A percentile compares a stretch with the other conserved stretches of the same genome.
These are phyloP conservation scores for Alloplasta piceator DNA, from an alignment of 2,888 invertebrate genomes.

Conservation along the genomic window DNA sequence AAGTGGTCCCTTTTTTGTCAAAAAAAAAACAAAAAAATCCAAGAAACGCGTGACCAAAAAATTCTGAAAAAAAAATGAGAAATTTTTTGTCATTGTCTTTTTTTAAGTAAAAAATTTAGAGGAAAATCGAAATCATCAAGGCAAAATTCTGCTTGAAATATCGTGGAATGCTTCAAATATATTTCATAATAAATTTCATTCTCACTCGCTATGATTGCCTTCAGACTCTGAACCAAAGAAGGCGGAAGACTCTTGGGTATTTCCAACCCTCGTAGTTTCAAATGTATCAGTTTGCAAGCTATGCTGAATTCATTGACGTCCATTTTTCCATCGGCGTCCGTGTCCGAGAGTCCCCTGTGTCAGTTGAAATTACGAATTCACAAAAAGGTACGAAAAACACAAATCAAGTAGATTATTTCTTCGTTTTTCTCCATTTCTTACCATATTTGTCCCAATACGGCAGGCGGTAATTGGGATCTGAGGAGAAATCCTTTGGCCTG, in stretches of 20 bases:
- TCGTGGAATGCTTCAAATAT: too few relatives aligned
- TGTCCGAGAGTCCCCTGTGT: constrained; percentile 94
- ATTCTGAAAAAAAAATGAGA: not conserved
- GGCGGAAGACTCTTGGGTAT: constrained; percentile 94
- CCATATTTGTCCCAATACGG: constrained; percentile 97
- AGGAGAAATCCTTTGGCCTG: constrained; percentile 97
- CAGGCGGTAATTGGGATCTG: constrained; percentile 95
- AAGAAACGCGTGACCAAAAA: too few relatives aligned
- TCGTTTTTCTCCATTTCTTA: constrained; percentile 81
- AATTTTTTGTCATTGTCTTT: not conserved
- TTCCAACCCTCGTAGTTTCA: constrained; percentile 96
- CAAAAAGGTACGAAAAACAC: constrained; percentile 1
- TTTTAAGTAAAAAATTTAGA: too few relatives aligned
- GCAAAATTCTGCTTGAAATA: too few relatives aligned
- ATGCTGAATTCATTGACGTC: constrained; percentile 98
- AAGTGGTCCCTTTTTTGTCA: too few relatives aligned
- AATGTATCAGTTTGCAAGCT: constrained; percentile 97
- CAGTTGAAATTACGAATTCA: not conserved
- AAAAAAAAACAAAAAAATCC: too few relatives aligned
- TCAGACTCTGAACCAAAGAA: constrained; percentile 88
- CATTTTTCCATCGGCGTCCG: constrained; percentile 98
- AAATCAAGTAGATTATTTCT: not conserved
- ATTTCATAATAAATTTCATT: too few relatives aligned
- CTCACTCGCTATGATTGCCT: constrained; percentile 84
- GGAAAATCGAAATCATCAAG: too few relatives aligned